Evolutionary conservation across 2,113 vertebrate species (phyloP).

Genomic region (Proteles cristata): DNA sequence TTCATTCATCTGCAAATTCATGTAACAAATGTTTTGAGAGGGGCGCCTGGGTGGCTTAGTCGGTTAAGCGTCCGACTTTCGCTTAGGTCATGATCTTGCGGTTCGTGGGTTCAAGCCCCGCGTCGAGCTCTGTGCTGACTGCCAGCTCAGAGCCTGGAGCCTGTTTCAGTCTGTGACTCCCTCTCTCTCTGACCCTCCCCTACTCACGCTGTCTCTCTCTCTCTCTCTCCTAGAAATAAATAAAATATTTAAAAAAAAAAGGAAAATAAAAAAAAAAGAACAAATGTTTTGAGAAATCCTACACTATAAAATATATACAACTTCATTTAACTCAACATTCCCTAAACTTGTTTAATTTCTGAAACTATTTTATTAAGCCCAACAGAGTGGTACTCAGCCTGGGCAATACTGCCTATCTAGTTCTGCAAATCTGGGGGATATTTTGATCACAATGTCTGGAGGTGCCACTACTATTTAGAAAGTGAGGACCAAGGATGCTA

Average conservation of each 20-base stretch:
- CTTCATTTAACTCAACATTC: not conserved
- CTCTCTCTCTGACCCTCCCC: too few species aligned
- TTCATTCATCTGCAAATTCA: not conserved
- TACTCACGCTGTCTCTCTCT: too few species aligned
- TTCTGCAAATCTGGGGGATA: not conserved
- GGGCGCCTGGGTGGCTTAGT: too few species aligned
- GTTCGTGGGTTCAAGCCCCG: too few species aligned
- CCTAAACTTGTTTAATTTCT: not conserved
- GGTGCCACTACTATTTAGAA: not conserved
- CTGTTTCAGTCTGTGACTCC: too few species aligned
- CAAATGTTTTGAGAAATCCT: not conserved
- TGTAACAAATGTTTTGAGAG: not conserved
- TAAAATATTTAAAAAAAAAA: too few species aligned
- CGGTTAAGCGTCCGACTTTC: too few species aligned
- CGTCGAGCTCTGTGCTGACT: too few species aligned
- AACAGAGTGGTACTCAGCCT: not conserved
- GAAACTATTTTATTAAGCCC: constrained; percentile 17
- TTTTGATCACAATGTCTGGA: not conserved
- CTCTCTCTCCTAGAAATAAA: too few species aligned
- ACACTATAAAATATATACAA: not conserved
- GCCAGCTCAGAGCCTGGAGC: too few species aligned
- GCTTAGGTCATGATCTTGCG: too few species aligned
- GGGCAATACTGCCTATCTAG: not conserved
- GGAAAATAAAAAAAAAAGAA: too few species aligned
- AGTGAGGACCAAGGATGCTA: not conserved